Percentiles rank a stretch among this genome's conserved stretches.
Conservation (phyloP, 2,797 vertebrate genomes). For the Diceros bicornis region DNA sequence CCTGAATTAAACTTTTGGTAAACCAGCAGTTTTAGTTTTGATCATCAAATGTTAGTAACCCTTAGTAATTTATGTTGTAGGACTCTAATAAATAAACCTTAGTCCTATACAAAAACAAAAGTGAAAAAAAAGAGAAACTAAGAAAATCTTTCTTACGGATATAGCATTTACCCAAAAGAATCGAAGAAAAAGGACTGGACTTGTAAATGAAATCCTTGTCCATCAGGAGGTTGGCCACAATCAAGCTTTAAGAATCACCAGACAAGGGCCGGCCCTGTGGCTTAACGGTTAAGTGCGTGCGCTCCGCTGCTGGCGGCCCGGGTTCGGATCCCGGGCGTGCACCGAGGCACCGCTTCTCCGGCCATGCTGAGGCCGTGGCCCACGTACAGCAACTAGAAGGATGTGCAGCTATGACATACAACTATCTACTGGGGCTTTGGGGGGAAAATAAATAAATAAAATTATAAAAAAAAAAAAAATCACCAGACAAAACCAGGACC, state of each 20-base stretch:
- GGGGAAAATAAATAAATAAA: too few relatives aligned
- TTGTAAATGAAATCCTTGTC: background rate
- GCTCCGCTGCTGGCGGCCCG: too few relatives aligned
- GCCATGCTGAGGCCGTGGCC: too few relatives aligned
- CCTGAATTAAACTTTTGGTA: background rate
- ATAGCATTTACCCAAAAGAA: background rate
- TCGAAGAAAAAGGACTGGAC: background rate
- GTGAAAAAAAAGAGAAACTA: background rate
- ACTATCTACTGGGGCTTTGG: too few relatives aligned
- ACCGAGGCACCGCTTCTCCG: too few relatives aligned
- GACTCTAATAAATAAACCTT: constrained; percentile 1
- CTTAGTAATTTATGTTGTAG: background rate
- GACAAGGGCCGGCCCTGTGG: too few relatives aligned
- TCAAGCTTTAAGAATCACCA: background rate
- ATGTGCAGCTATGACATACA: too few relatives aligned
- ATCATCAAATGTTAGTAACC: constrained; percentile 39
- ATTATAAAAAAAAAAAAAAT: too few relatives aligned
- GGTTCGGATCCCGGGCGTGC: too few relatives aligned
- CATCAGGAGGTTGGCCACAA: background rate
- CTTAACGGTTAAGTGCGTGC: too few relatives aligned
- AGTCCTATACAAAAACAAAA: background rate
- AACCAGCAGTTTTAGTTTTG: background rate
- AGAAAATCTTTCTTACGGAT: background rate
- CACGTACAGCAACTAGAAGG: too few relatives aligned
- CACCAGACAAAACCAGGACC: background rate